Evolutionary conservation across 2,888 invertebrate genomes (phyloP).

Genomic region (Drosophila conformis): DNA sequence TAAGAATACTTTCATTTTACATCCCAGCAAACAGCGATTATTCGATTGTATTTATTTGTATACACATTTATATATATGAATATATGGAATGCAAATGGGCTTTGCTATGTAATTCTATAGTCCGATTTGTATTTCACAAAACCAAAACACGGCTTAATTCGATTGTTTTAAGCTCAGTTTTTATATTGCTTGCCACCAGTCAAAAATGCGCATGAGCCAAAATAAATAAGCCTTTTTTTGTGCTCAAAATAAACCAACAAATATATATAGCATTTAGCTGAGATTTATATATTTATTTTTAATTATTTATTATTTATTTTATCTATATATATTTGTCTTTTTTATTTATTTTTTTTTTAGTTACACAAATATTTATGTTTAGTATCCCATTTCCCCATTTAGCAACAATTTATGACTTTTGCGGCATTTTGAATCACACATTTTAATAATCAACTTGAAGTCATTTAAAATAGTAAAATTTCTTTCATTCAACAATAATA

Average conservation of each 20-base stretch:
- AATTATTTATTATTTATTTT: not conserved
- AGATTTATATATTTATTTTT: not conserved
- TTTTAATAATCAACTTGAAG: too few species aligned
- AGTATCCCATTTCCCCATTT: too few species aligned
- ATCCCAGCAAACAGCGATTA: not conserved
- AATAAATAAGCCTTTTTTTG: not conserved
- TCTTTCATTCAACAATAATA: not conserved
- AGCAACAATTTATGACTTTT: not conserved
- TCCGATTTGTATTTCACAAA: slow-evolving; percentile 5
- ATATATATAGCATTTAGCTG: not conserved
- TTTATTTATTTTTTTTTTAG: not conserved
- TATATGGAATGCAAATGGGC: not conserved
- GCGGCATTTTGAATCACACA: not conserved
- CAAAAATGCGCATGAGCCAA: not conserved
- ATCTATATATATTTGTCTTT: not conserved
- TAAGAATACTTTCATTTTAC: not conserved
- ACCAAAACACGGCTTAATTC: slow-evolving; percentile 2
- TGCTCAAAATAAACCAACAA: not conserved
- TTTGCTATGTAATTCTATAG: not conserved
- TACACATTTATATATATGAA: not conserved
- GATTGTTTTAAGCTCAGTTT: slow-evolving; percentile 2
- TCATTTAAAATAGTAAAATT: too few species aligned
- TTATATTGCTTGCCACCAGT: not conserved
- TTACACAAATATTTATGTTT: not conserved
- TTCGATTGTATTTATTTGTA: not conserved